Evolutionary conservation across 2,113 vertebrate species (phyloP), one percentile per base, ranked within the genome.

Genomic region (Oncorhynchus nerka): DNA sequence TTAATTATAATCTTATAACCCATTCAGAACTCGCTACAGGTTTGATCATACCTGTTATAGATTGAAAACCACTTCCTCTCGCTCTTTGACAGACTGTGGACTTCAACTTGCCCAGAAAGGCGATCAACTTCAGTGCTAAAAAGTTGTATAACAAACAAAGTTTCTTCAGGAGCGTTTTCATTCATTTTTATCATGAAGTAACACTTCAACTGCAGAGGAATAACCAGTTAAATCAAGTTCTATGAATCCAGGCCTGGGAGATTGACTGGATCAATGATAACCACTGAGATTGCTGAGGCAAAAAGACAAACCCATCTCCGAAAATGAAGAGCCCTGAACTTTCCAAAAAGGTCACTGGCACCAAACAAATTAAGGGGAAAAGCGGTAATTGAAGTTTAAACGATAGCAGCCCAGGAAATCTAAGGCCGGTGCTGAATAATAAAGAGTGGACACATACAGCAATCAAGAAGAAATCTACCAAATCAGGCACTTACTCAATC

Each of bases 301-400:
- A 78, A 81, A 84, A 75, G 49, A 80, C 26, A 22, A 83, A 78
- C 72, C 22, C 15, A 32, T 73, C 80, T 75, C 68, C 55, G 24
- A 45, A 81, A 85, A 78, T 83, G 72, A 62, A 79, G 74, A 68
- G 67, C 0, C 9, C 75, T 81, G 81, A 84, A 83, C 82, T 91
- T 91, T 83, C 70, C 78, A 77, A 62, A 86, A 76, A 83, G 84
- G 81, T 75, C 66, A 75, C 70, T 79, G 67, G 78, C 75, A 62
- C 59, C 71, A 77, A 82, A 82, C 45, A 70, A 77, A 79, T 74
- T 70, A 79, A 81, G 73, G 68, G 74, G 71, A 1, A 11, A 67
- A 24, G 5, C 71, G 11, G 61, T 51, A 59, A 55, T 70, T 77
- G 16, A 72, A 65, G 73, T 81, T 64, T 48, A 73, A 85, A 76